Evolutionary conservation across 2,797 vertebrate genomes (phyloP).

Genomic region (Clamator glandarius): DNA sequence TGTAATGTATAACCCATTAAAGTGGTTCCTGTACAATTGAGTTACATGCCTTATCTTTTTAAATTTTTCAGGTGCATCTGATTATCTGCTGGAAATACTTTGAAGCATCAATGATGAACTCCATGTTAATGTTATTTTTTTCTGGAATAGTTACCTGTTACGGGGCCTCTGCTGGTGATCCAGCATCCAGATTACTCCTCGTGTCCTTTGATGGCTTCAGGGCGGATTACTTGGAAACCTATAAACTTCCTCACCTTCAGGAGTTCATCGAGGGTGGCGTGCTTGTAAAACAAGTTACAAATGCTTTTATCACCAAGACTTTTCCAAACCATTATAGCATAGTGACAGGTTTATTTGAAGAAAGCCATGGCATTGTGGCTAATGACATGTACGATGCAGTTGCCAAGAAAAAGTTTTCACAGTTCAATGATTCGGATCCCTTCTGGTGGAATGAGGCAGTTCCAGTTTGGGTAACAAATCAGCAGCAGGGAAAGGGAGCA

Average conservation of each 20-base stretch:
- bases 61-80: slow-evolving; percentile 56
- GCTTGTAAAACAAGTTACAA: slow-evolving; percentile 87
- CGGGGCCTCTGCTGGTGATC: slow-evolving; percentile 12
- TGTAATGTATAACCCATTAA: neutral
- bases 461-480: slow-evolving; percentile 92
- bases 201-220: slow-evolving; percentile 97
- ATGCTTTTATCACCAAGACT: slow-evolving; percentile 94
- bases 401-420: slow-evolving; percentile 79
- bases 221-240: slow-evolving; percentile 90
- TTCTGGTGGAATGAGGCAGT: slow-evolving; percentile 91
- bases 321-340: slow-evolving; percentile 98
- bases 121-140: slow-evolving; percentile 4
- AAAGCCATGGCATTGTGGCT: slow-evolving; percentile 93
- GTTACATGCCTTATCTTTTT: neutral
- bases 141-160: slow-evolving; percentile 43
- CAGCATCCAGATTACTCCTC: slow-evolving; percentile 79
- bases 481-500: slow-evolving; percentile 79
- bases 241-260: slow-evolving; percentile 88
- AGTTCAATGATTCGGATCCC: slow-evolving; percentile 77
- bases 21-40: neutral
- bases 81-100: neutral
- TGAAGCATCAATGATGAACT: slow-evolving; percentile 56
- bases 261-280: slow-evolving; percentile 86
- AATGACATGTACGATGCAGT: slow-evolving; percentile 88
- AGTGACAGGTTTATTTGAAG: slow-evolving; percentile 93